Evolutionary conservation across 2,113 vertebrate genomes (phyloP).

Genomic region (Tringa solitaria): DNA sequence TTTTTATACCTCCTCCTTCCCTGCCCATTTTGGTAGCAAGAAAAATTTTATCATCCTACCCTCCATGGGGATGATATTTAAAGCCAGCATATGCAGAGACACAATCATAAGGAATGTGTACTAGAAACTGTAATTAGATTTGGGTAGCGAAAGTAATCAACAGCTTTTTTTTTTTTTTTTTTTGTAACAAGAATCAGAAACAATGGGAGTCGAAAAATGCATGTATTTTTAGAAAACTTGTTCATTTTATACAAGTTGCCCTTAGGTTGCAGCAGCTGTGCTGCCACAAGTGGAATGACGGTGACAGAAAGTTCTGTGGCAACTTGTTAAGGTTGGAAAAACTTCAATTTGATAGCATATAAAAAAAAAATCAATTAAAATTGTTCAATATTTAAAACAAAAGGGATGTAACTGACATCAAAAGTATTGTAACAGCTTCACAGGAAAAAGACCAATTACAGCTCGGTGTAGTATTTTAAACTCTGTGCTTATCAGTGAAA

Average conservation of each 20-base stretch:
- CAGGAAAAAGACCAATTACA: not conserved
- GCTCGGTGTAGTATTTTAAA: not conserved
- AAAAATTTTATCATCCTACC: not conserved
- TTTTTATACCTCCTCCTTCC: not conserved
- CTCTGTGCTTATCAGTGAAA: not conserved
- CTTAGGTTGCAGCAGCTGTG: not conserved
- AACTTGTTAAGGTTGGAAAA: not conserved
- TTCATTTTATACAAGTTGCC: not conserved
- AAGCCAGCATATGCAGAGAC: not conserved
- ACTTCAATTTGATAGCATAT: not conserved
- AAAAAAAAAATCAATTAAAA: not conserved
- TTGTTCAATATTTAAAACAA: not conserved
- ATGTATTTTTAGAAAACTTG: no score
- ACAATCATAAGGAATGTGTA: not conserved
- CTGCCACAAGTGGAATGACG: not conserved
- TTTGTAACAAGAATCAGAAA: not conserved
- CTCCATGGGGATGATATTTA: not conserved
- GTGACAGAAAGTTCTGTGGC: not conserved
- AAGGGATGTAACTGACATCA: not conserved
- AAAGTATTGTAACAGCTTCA: not conserved
- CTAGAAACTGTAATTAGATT: not conserved
- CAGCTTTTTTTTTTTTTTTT: no score
- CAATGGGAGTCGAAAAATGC: not conserved
- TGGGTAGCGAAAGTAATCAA: not conserved
- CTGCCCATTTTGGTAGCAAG: not conserved